These are phyloP conservation scores for Agriopis leucophaearia DNA, from an alignment of 2,888 invertebrate species.

Conservation along the genomic window DNA sequence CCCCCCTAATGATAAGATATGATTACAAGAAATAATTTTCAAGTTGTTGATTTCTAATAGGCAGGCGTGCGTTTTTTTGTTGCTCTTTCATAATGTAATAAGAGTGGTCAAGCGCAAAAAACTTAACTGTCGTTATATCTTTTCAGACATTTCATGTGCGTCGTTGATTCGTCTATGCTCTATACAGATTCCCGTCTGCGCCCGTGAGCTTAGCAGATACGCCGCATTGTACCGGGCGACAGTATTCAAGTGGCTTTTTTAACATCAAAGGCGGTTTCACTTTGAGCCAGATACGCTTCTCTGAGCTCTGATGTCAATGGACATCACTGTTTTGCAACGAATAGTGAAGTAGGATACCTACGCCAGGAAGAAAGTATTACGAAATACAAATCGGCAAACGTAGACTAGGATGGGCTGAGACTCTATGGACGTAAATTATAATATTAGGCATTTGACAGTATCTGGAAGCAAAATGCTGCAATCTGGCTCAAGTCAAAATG, in stretches of 20 bases:
- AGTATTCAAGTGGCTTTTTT: constrained; percentile 70
- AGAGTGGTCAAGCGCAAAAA: neutral
- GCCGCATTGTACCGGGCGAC: constrained; percentile 59
- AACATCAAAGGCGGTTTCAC: constrained; percentile 69
- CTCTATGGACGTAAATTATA: neutral
- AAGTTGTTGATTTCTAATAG: too few species aligned
- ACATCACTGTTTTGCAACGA: constrained; percentile 20
- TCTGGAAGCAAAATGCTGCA: too few species aligned
- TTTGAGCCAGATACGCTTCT: constrained; percentile 51
- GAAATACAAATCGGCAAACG: neutral
- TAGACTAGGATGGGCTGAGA: neutral
- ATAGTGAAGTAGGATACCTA: neutral
- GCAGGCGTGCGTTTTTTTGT: too few species aligned
- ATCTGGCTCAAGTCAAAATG: too few species aligned
- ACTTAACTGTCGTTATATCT: neutral
- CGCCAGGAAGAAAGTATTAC: neutral
- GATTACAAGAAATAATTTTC: too few species aligned
- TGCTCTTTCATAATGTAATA: too few species aligned
- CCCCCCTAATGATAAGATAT: too few species aligned
- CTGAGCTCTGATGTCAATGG: constrained; percentile 30
- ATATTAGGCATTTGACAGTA: too few species aligned
- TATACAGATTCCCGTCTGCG: constrained; percentile 22
- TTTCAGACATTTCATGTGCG: neutral
- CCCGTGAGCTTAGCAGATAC: constrained; percentile 40
- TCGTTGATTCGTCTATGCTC: constrained; percentile 1